phyloP scores from a whole-genome alignment of 2,113 vertebrate species.

The Gambusia holbrooki region DNA sequence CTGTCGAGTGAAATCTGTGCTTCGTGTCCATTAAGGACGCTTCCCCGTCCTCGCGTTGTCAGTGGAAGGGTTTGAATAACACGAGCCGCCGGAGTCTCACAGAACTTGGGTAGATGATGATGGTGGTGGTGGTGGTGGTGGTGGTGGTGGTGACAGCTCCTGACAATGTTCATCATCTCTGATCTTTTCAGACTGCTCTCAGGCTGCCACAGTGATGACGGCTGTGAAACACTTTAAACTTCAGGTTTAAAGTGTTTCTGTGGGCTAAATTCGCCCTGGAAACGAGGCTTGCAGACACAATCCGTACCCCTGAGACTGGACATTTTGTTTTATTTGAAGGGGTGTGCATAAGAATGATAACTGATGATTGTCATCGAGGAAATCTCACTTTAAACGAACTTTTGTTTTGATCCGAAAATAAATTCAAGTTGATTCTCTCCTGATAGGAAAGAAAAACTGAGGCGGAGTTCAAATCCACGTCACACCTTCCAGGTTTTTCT shows the following conservation, averaged over 20 bases:
- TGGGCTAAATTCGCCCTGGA: neutral
- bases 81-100: slow-evolving; percentile 6
- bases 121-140: slow-evolving; percentile 19
- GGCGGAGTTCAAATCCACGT: too few species aligned
- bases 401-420: neutral
- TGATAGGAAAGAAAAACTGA: neutral
- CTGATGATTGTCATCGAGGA: neutral
- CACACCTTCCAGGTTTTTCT: too few species aligned
- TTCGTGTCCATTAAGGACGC: slow-evolving; percentile 10
- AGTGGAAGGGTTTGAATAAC: slow-evolving; percentile 23
- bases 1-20: slow-evolving; percentile 39
- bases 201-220: neutral
- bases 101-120: slow-evolving; percentile 11
- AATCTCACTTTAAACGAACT: neutral
- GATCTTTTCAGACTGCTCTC: neutral
- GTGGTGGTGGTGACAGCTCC: slow-evolving; percentile 8
- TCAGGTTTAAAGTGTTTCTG: neutral
- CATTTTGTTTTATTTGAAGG: too few species aligned
- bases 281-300: too few species aligned
- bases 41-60: slow-evolving; percentile 21
- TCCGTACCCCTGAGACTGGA: too few species aligned
- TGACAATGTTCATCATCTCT: slow-evolving; percentile 4
- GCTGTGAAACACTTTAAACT: neutral
- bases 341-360: too few species aligned
- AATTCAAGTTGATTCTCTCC: neutral